These are phyloP conservation scores for Aplidium turbinatum DNA, from an alignment of 23 tunicate genomes.

Conservation along the genomic window DNA sequence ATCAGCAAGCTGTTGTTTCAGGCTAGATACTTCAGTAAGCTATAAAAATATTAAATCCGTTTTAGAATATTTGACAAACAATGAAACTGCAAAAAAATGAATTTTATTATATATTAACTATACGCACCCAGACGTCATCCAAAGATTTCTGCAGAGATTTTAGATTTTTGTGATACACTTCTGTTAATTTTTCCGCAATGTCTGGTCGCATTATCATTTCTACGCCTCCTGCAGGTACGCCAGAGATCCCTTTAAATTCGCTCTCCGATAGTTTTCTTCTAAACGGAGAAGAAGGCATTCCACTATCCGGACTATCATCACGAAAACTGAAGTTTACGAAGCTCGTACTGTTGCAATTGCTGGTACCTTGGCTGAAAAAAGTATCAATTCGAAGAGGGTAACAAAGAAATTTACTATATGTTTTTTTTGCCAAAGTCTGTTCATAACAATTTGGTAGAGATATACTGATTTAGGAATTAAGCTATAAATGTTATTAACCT, in stretches of 20 bases:
- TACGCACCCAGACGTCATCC: conserved; percentile 68
- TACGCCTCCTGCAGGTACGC: conserved; percentile 3
- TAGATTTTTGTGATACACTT: conserved; percentile 52
- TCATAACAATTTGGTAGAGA: background rate
- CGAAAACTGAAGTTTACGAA: conserved; percentile 12
- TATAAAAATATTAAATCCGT: conserved; percentile 23
- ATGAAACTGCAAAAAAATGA: no score
- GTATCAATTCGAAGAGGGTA: no score
- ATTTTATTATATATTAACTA: no score
- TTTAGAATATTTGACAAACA: no score
- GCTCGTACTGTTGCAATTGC: no score
- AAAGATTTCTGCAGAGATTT: conserved; percentile 49
- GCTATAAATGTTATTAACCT: no score
- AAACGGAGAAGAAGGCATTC: conserved; percentile 72
- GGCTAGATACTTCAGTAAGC: conserved; percentile 48
- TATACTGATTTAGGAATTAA: no score
- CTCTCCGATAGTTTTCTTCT: conserved; percentile 25
- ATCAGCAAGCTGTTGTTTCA: conserved; percentile 63
- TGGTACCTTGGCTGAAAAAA: no score
- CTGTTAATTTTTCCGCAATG: conserved; percentile 43
- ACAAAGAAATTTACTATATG: no score
- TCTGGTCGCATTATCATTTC: conserved; percentile 48
- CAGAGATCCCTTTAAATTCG: conserved; percentile 10
- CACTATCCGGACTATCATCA: conserved; percentile 75
- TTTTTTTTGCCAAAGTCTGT: no score